Percentiles rank a stretch among this genome's conserved stretches.
These are phyloP conservation scores for Tinea semifulvella DNA, from an alignment of 2,888 invertebrate species.

Conservation along the genomic window DNA sequence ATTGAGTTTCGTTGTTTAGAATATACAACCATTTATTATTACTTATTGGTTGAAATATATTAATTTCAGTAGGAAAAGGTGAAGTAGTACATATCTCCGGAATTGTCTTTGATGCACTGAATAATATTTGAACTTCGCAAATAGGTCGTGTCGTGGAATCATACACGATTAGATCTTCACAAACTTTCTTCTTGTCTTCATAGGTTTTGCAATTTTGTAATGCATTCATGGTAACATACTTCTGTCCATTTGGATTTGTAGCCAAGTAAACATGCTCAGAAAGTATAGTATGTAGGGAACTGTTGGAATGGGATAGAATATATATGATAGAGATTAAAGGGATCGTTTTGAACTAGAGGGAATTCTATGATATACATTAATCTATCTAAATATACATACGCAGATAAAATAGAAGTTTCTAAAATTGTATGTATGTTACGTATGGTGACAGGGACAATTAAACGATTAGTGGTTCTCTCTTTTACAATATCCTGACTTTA, in stretches of 20 bases:
- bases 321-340: constrained; percentile 23
- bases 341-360: constrained; percentile 22
- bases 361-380: neutral
- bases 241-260: constrained; percentile 22
- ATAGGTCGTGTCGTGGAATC: constrained; percentile 9
- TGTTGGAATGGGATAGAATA: constrained; percentile 25
- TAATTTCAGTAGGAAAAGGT: neutral
- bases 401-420: neutral
- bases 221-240: constrained; percentile 21
- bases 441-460: neutral
- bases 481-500: too few relatives aligned
- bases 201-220: constrained; percentile 11
- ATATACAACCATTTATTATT: neutral
- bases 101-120: neutral
- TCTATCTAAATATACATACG: neutral
- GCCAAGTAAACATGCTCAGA: constrained; percentile 24
- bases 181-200: neutral
- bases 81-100: neutral
- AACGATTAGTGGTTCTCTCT: neutral
- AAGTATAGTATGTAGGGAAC: constrained; percentile 22
- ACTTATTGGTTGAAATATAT: neutral
- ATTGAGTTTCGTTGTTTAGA: neutral
- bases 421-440: neutral
- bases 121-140: constrained; percentile 14
- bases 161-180: constrained; percentile 9